Conservation (phyloP, 2,113 vertebrate genomes). For the Seriola quinqueradiata region DNA sequence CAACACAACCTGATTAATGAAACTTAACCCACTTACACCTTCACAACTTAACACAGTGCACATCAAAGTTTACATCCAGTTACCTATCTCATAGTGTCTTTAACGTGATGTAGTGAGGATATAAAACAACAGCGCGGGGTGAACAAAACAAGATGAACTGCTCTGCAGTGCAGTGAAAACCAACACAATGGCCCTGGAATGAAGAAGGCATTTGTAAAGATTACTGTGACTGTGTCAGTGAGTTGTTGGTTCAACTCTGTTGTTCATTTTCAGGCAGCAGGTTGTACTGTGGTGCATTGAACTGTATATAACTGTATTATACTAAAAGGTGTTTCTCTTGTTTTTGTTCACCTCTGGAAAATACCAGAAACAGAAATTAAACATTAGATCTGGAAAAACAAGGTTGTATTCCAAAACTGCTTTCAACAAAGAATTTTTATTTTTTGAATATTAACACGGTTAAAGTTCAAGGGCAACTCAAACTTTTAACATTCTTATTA, state of each 20-base stretch:
- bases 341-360: no score
- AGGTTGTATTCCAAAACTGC: no score
- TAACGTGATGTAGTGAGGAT: not conserved
- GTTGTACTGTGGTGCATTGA: no score
- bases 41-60: not conserved
- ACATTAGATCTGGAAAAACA: no score
- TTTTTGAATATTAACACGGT: no score
- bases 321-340: no score
- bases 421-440: no score
- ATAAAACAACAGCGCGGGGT: no score
- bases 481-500: no score
- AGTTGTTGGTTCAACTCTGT: not conserved
- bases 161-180: slow-evolving; percentile 13
- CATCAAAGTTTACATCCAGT: slow-evolving; percentile 7
- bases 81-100: not conserved
- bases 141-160: not conserved
- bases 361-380: no score
- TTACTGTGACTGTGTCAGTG: not conserved
- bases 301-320: no score
- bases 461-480: no score
- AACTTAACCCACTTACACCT: not conserved
- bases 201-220: not conserved
- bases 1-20: not conserved
- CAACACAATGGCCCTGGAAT: not conserved
- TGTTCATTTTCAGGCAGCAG: not conserved